Conservation (phyloP, 2,797 vertebrate genomes). For the Leptatherina wallacei region DNA sequence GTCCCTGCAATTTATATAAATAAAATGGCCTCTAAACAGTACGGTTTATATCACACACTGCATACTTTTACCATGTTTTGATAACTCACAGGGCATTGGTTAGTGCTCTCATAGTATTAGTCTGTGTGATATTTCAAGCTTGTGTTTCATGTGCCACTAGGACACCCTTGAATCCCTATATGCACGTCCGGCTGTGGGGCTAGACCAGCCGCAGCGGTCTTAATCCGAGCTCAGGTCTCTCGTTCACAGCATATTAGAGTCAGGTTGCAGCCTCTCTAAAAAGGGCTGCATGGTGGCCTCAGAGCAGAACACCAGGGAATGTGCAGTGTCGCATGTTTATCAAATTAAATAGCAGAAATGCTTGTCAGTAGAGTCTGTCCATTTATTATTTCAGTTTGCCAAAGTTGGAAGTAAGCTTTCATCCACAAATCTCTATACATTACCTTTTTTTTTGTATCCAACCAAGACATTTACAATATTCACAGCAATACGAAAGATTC, state of each 20-base stretch:
- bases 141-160: conserved; percentile 69
- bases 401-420: not conserved
- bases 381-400: not conserved
- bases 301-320: conserved; percentile 42
- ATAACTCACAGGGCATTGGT: conserved; percentile 34
- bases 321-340: conserved; percentile 32
- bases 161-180: conserved; percentile 39
- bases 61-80: conserved; percentile 27
- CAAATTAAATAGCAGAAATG: conserved; percentile 40
- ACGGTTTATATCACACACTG: conserved; percentile 29
- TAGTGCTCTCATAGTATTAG: conserved; percentile 41
- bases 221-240: conserved; percentile 79
- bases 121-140: conserved; percentile 72
- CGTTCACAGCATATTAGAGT: conserved; percentile 80
- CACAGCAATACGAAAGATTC: not conserved
- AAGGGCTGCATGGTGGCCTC: conserved; percentile 73
- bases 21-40: conserved; percentile 49
- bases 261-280: conserved; percentile 72
- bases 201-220: conserved; percentile 67
- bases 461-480: not conserved
- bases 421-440: no score
- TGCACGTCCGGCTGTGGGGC: conserved; percentile 62
- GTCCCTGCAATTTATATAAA: conserved; percentile 68
- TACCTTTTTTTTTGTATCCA: not conserved
- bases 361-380: not conserved